phyloP scores from a whole-genome alignment of 1,140 invertebrate species.

The Neomicropteryx cornuta region DNA sequence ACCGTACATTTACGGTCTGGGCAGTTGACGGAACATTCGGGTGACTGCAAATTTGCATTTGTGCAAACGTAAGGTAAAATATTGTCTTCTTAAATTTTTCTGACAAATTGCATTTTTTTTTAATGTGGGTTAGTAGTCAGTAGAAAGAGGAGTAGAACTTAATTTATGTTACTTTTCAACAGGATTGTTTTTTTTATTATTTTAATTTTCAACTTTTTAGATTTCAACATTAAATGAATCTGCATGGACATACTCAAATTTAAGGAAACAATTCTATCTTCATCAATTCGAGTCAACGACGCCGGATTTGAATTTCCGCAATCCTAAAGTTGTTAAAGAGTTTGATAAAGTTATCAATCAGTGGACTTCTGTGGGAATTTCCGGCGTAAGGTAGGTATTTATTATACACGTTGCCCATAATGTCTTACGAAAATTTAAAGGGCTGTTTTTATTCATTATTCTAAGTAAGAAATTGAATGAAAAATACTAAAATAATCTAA shows the following conservation, averaged over 20 bases:
- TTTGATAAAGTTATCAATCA: slow-evolving; percentile 52
- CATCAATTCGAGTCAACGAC: slow-evolving; percentile 46
- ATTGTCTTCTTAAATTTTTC: too few relatives aligned
- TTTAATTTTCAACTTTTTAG: slow-evolving; percentile 16
- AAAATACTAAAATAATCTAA: not conserved
- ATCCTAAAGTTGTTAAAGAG: slow-evolving; percentile 43
- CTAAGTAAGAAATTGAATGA: not conserved
- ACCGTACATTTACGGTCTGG: too few relatives aligned
- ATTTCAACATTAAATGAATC: slow-evolving; percentile 20
- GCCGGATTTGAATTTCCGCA: slow-evolving; percentile 55
- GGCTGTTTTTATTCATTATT: not conserved
- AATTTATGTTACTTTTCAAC: too few relatives aligned
- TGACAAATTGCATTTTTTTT: too few relatives aligned
- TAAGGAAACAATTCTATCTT: slow-evolving; percentile 49
- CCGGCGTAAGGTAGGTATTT: slow-evolving; percentile 49
- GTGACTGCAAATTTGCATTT: too few relatives aligned
- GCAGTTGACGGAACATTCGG: too few relatives aligned
- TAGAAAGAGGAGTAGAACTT: too few relatives aligned
- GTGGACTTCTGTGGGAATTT: slow-evolving; percentile 59
- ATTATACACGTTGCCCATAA: not conserved
- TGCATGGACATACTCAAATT: slow-evolving; percentile 47
- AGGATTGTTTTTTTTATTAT: too few relatives aligned
- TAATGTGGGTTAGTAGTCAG: too few relatives aligned
- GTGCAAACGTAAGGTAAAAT: too few relatives aligned
- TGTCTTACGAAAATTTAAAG: not conserved